Conservation (phyloP, 2,797 vertebrate genomes). For the Hoplostethus atlanticus region DNA sequence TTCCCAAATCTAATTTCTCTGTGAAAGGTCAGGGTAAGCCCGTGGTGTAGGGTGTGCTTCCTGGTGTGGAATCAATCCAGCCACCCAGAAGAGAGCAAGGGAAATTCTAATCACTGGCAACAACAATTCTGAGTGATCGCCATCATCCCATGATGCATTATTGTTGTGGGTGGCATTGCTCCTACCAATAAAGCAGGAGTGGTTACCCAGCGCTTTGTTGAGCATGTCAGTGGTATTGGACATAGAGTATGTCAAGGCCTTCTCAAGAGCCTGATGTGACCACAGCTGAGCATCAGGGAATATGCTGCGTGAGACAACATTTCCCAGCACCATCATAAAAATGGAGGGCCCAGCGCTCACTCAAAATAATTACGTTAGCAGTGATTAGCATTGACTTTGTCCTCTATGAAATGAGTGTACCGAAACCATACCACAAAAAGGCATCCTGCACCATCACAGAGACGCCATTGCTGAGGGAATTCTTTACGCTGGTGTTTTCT, state of each 20-base stretch:
- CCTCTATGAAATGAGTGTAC: conserved; percentile 29
- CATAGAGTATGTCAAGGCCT: background rate
- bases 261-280: conserved; percentile 13
- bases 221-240: conserved; percentile 20
- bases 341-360: conserved; percentile 16
- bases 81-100: conserved; percentile 8
- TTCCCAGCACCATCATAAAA: conserved; percentile 2
- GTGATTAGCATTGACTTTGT: conserved; percentile 36
- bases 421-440: conserved; percentile 3
- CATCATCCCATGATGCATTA: conserved; percentile 40
- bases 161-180: conserved; percentile 40
- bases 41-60: conserved; percentile 38
- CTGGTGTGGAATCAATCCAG: conserved; percentile 59
- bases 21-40: conserved; percentile 62
- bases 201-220: conserved; percentile 25
- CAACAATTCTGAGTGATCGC: conserved; percentile 51
- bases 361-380: conserved; percentile 21
- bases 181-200: conserved; percentile 4
- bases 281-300: conserved; percentile 21
- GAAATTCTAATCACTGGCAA: conserved; percentile 53
- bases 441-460: conserved; percentile 25
- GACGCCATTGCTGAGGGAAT: background rate
- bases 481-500: conserved; percentile 23
- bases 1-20: conserved; percentile 53
- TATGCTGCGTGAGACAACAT: conserved; percentile 1